Evolutionary conservation across 92 coral and sea anemone genomes (phyloP).

Genomic region (Phenganax stokvisi): DNA sequence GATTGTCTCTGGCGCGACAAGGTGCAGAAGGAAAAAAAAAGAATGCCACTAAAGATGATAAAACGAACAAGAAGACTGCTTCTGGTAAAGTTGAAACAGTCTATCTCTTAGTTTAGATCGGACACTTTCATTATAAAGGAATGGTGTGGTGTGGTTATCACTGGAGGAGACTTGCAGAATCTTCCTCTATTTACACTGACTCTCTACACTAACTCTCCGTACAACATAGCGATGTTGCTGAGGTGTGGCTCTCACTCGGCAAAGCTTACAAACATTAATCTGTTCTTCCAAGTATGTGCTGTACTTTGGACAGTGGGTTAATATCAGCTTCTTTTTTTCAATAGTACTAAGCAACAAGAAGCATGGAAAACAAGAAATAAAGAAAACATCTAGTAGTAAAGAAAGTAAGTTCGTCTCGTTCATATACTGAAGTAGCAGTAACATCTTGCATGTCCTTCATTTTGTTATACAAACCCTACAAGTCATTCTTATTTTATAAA

Average conservation of each 20-base stretch:
- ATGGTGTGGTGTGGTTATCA: not conserved
- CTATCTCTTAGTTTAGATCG: not conserved
- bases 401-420: conserved; percentile 1
- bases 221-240: too few species aligned
- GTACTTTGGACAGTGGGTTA: not conserved
- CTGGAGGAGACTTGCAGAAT: too few species aligned
- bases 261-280: too few species aligned
- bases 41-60: conserved; percentile 65
- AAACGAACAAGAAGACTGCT: conserved; percentile 54
- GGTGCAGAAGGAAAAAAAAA: conserved; percentile 72
- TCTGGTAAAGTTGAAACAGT: not conserved
- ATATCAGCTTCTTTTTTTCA: not conserved
- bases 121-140: not conserved
- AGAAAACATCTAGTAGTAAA: conserved; percentile 17
- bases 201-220: not conserved
- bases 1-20: conserved; percentile 69
- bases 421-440: not conserved
- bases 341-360: conserved; percentile 21
- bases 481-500: not conserved
- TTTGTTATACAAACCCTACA: not conserved
- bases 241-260: too few species aligned
- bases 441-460: not conserved
- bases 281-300: too few species aligned
- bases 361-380: conserved; percentile 33
- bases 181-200: not conserved